Base-by-base conservation (phyloP, 2,113 vertebrate genomes). In the Ptilorrhoa leucosticta region DNA sequence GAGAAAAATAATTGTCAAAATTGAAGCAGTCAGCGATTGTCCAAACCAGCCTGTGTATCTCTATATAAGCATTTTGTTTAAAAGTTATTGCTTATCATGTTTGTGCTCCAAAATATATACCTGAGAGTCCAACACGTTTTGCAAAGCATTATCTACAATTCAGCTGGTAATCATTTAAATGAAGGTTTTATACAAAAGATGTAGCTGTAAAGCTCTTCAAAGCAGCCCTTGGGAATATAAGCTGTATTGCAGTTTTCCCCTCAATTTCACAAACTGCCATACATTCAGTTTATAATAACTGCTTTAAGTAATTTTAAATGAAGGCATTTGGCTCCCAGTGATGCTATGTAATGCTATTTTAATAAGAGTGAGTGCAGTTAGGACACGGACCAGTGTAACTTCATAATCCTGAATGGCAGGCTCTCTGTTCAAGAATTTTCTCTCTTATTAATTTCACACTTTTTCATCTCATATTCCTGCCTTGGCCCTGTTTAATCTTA, bases 91-190 rank as follows among this genome's bases (percentile, higher is more conserved):
- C 18, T 85, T 80, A 57, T 28, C n/a, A 12, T 57, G 2, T 60
- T 76, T 79, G 23, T 44, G 28, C 20, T 71, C 53, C 31, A 87
- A 71, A 92, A 76, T 66, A 88, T 1, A 35, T n/a, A 61, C 51
- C 53, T 76, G 40, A 64, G 18, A 53, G 50, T 88, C 75, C 75
- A 96, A 61, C 47, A 22, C 1, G 68, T 85, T 72, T 93, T 73
- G 39, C 17, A 66, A 76, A 83, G 16, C 3, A 4, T 72, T 85
- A 80, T 65, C 39, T 92, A 26, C 58, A 87, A 33, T 68, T 92
- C 75, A 65, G 47, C 28, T 42, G 14, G 15, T 51, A 90, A 92
- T 83, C 21, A 61, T 45, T 86, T 90, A 90, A 93, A 90, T 50
- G 5, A 56, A 64, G 28, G 3, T 58, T 83, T 83, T 69, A 77